These are phyloP conservation scores for Acromyrmex echinatior DNA, from an alignment of 1,140 invertebrate species.

Conservation along the genomic window DNA sequence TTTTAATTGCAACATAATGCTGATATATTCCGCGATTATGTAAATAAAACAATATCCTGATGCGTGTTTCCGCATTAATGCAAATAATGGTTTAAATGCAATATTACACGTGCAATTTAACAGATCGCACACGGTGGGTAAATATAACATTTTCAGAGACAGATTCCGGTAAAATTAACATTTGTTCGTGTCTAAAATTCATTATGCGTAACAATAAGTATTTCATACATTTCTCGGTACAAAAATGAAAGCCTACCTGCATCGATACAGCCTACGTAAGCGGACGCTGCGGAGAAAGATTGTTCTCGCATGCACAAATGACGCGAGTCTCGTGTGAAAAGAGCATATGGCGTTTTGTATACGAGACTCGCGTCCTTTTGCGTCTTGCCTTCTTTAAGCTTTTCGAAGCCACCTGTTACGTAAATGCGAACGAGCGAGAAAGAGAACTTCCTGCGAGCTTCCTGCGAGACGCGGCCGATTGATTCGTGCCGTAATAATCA, in stretches of 20 bases:
- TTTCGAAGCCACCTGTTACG: conserved; percentile 82
- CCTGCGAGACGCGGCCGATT: conserved; percentile 72
- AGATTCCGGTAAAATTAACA: background rate
- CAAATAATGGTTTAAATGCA: conserved; percentile 43
- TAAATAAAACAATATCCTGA: conserved; percentile 39
- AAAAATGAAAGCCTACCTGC: background rate
- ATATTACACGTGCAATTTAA: conserved; percentile 41
- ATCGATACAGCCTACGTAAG: background rate
- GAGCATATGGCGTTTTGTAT: conserved; percentile 53
- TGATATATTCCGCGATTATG: conserved; percentile 41
- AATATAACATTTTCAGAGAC: conserved; percentile 12
- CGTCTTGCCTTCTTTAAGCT: conserved; percentile 42
- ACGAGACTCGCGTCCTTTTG: conserved; percentile 8
- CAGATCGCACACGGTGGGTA: conserved; percentile 12
- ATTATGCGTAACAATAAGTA: background rate
- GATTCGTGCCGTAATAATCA: conserved; percentile 77
- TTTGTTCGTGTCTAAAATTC: conserved; percentile 8
- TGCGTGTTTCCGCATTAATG: conserved; percentile 20
- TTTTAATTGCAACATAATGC: conserved; percentile 48
- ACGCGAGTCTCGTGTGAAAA: conserved; percentile 54
- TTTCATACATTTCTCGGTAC: background rate
- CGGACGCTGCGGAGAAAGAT: conserved; percentile 23
- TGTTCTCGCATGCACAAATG: conserved; percentile 41
- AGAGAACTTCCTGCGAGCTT: conserved; percentile 5
- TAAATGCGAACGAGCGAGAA: conserved; percentile 75